These are phyloP conservation scores for Pterois miles DNA, from an alignment of 2,797 vertebrate genomes.

Conservation along the genomic window DNA sequence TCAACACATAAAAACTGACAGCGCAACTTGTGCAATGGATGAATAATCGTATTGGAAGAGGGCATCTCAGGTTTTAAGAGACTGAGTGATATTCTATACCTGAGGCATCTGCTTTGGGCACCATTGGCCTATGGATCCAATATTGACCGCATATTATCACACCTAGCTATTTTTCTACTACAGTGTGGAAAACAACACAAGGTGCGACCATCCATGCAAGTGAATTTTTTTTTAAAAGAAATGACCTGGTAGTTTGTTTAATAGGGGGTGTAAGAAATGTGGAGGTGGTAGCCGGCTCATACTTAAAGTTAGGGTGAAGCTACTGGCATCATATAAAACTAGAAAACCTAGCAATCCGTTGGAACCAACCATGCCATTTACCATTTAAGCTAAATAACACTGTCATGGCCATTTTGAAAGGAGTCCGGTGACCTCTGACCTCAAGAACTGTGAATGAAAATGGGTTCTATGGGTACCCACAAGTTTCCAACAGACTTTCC, in stretches of 20 bases:
- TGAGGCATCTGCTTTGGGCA: constrained; percentile 31
- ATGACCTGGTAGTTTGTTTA: neutral
- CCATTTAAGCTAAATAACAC: too few species aligned
- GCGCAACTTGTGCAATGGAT: constrained; percentile 30
- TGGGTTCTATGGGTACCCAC: too few species aligned
- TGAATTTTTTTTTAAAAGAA: neutral
- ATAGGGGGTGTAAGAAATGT: neutral
- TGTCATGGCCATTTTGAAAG: too few species aligned
- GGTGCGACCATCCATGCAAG: neutral
- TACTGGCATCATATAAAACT: too few species aligned
- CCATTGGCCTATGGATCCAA: constrained; percentile 19
- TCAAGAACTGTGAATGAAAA: too few species aligned
- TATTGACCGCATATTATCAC: constrained; percentile 20
- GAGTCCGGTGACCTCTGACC: too few species aligned
- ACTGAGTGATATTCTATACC: constrained; percentile 43
- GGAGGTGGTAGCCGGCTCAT: too few species aligned
- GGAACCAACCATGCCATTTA: too few species aligned
- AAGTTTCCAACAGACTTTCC: too few species aligned
- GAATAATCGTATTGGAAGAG: constrained; percentile 41
- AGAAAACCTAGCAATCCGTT: too few species aligned
- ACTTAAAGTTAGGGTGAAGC: too few species aligned
- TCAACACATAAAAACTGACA: constrained; percentile 35
- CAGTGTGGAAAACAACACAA: constrained; percentile 4
- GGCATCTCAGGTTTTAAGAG: constrained; percentile 51
- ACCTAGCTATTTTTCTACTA: neutral